phyloP scores from a whole-genome alignment of 2,888 invertebrate species.

The Philonicus albiceps region DNA sequence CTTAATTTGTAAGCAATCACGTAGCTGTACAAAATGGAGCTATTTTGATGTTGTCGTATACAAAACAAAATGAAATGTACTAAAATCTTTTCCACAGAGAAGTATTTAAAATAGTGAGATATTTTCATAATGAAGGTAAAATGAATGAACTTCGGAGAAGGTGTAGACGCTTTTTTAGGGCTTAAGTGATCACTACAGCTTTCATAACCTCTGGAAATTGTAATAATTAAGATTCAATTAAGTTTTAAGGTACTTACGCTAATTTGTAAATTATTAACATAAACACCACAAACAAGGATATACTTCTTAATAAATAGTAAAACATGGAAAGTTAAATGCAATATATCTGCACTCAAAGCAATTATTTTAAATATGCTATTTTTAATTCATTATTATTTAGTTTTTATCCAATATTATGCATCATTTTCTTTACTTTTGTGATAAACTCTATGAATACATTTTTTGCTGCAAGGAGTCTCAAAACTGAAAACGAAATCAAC shows the following conservation, averaged over 20 bases:
- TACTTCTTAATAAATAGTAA: constrained; percentile 3
- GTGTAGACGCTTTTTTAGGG: constrained; percentile 12
- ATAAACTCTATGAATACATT: not conserved
- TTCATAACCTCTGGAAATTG: not conserved
- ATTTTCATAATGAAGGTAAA: constrained; percentile 20
- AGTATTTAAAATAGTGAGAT: not conserved
- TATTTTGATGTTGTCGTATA: constrained; percentile 28
- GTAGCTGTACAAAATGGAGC: constrained; percentile 17
- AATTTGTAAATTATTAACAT: constrained; percentile 11
- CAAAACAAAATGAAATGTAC: not conserved
- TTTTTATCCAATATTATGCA: not conserved
- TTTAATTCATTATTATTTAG: not conserved
- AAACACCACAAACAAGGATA: not conserved
- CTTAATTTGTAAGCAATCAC: constrained; percentile 5
- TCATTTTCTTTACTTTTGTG: no score
- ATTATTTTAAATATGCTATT: not conserved
- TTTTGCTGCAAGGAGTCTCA: not conserved
- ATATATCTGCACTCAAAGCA: constrained; percentile 20
- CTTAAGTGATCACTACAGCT: constrained; percentile 26
- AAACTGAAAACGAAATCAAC: no score
- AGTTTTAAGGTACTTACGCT: not conserved
- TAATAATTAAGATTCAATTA: not conserved
- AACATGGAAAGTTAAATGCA: constrained; percentile 6
- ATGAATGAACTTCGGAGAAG: not conserved
- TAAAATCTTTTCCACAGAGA: not conserved